Conservation (phyloP, 2,113 vertebrate species). For the Formicarius rufipectus region DNA sequence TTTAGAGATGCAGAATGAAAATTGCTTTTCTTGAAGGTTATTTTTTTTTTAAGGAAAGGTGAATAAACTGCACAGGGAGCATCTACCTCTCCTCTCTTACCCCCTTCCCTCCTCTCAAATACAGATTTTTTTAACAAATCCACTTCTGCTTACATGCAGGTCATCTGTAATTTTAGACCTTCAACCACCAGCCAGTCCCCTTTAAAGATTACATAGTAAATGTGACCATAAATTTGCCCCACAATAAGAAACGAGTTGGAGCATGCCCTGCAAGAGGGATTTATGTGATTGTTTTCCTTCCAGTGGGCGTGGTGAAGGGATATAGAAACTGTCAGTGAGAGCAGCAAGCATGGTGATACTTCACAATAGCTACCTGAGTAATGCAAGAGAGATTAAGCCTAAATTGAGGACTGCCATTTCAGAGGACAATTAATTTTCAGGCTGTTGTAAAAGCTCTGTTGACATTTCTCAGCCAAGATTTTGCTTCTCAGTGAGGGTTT, state of each 20-base stretch:
- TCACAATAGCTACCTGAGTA: slow-evolving; percentile 58
- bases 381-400: slow-evolving; percentile 41
- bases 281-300: slow-evolving; percentile 66
- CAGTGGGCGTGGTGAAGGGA: slow-evolving; percentile 32
- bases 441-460: slow-evolving; percentile 9
- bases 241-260: slow-evolving; percentile 48
- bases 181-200: slow-evolving; percentile 35
- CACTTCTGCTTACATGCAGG: slow-evolving; percentile 42
- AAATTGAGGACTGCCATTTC: slow-evolving; percentile 51
- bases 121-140: slow-evolving; percentile 41
- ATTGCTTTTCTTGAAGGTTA: slow-evolving; percentile 62
- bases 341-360: slow-evolving; percentile 17
- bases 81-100: background rate
- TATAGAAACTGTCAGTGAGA: slow-evolving; percentile 35
- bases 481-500: background rate
- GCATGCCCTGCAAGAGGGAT: slow-evolving; percentile 44
- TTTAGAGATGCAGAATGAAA: slow-evolving; percentile 69
- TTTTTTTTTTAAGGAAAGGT: background rate
- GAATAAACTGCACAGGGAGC: slow-evolving; percentile 41
- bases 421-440: slow-evolving; percentile 43
- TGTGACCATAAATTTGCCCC: slow-evolving; percentile 35
- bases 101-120: background rate
- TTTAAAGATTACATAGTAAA: slow-evolving; percentile 46
- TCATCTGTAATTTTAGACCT: slow-evolving; percentile 68
- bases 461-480: slow-evolving; percentile 46